A percentile compares a stretch with the other conserved stretches of the same genome.
These are phyloP conservation scores for Gymnothorax javanicus DNA, from an alignment of 2,797 vertebrate species.

Conservation along the genomic window DNA sequence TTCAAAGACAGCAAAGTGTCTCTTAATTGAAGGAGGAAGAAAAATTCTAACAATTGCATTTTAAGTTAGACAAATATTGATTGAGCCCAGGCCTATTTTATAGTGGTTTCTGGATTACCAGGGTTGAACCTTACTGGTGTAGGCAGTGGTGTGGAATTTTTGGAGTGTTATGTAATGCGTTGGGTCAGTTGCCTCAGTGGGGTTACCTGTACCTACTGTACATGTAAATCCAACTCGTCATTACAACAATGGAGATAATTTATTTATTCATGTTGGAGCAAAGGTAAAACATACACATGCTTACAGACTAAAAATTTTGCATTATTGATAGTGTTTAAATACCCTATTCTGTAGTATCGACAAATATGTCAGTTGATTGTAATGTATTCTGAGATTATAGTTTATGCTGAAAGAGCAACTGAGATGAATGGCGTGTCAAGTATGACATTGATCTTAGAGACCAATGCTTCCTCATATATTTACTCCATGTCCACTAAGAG, in stretches of 20 bases:
- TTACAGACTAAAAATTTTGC: too few relatives aligned
- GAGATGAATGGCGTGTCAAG: background rate
- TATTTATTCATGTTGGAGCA: too few relatives aligned
- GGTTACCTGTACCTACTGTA: too few relatives aligned
- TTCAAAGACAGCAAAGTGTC: background rate
- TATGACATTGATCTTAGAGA: background rate
- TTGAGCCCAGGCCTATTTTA: too few relatives aligned
- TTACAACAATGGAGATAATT: too few relatives aligned
- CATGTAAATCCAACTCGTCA: too few relatives aligned
- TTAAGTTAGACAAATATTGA: background rate
- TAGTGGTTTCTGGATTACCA: too few relatives aligned
- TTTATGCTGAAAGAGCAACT: conserved; percentile 1
- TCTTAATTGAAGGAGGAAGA: background rate
- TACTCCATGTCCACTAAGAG: background rate
- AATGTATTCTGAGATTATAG: background rate
- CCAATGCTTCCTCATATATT: background rate
- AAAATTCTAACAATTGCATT: background rate
- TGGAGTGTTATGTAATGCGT: too few relatives aligned
- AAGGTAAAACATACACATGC: too few relatives aligned
- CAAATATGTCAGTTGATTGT: background rate
- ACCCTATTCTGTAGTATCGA: too few relatives aligned
- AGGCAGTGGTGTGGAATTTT: conserved; percentile 7
- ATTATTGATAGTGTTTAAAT: too few relatives aligned
- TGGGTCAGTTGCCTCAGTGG: too few relatives aligned
- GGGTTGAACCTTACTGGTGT: background rate